Percentiles rank a stretch among this genome's conserved stretches.
Conservation (phyloP, 2,797 vertebrate genomes). For the Tapirus indicus region DNA sequence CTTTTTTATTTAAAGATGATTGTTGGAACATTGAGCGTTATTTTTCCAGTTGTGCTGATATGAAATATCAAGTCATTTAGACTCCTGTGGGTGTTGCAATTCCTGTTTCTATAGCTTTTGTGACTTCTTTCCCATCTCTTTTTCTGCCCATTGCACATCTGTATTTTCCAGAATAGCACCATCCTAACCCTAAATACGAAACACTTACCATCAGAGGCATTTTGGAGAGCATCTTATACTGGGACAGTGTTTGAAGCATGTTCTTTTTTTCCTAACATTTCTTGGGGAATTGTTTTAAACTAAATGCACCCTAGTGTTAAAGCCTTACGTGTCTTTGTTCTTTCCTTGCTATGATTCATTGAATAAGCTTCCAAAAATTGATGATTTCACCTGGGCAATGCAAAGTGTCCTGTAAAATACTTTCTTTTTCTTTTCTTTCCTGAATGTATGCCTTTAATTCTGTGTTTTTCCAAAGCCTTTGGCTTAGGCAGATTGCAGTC, state of each 20-base stretch:
- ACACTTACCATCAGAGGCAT: neutral
- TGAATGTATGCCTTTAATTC: neutral
- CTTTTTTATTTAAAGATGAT: slow-evolving; percentile 37
- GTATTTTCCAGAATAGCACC: slow-evolving; percentile 44
- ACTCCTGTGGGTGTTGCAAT: neutral
- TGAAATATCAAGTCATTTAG: slow-evolving; percentile 54
- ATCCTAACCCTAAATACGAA: slow-evolving; percentile 35
- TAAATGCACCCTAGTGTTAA: neutral
- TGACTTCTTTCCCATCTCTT: neutral
- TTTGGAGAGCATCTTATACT: neutral
- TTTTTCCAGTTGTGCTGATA: slow-evolving; percentile 21
- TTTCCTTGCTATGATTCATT: slow-evolving; percentile 16
- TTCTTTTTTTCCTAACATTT: neutral
- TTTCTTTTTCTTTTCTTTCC: neutral
- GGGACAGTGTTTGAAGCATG: neutral
- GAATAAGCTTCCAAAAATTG: neutral
- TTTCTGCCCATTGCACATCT: neutral
- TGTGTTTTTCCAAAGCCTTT: neutral
- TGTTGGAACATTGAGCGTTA: neutral
- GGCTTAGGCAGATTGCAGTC: neutral
- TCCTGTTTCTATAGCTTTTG: slow-evolving; percentile 51
- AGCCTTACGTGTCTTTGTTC: neutral
- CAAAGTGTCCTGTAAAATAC: neutral
- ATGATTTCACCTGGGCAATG: neutral
- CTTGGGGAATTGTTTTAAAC: slow-evolving; percentile 21